Base-by-base conservation (phyloP, 2,888 invertebrate species). In the Lycophotia porphyrea region DNA sequence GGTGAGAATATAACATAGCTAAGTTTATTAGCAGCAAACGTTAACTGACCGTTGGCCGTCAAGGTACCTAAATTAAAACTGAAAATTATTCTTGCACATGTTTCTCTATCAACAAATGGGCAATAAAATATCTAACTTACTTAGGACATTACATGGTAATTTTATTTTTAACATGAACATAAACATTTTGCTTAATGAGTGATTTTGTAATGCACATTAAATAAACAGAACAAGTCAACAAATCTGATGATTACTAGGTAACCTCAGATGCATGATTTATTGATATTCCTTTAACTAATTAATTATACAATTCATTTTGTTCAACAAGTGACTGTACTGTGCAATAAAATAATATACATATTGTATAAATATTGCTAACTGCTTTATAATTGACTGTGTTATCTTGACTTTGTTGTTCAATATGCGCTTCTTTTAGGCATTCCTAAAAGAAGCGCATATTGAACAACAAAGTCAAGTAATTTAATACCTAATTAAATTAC, bases 231-330 rank as follows among this genome's bases (percentile, higher is more conserved):
- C 42, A 42, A 42, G 42, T 42, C 42, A 70, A 66, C 79, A 82
- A 67, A 75, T 76, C 47, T 80, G 80, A 81, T 81, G 74, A 76
- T 81, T 70, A 78, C 78, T 82, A 81, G 76, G 84, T 85, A 85
- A 84, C 76, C 76, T 81, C 82, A 84, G 74, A 71, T 81, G 74
- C 44, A 55, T 73, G 72, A 71, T 78, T 76, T 85, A 83, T 84
- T 83, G 71, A 82, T 81, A 80, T 75, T 77, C 52, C 73, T 74
- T 58, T 70, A 55, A 77, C 74, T 87, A 60, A 76, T 77, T 86
- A 88, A 88, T 89, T 87, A 89, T 84, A 83, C 86, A 85, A 86
- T 82, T 80, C 77, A 84, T 79, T 87, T 64, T 71, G 21, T 70
- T 61, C 60, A 71, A 76, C 65, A 77, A 77, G 58, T 80, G 47